Percentiles rank a stretch among this genome's conserved stretches.
phyloP scores from a whole-genome alignment of 1,140 invertebrate species.

The Heliconius nattereri region DNA sequence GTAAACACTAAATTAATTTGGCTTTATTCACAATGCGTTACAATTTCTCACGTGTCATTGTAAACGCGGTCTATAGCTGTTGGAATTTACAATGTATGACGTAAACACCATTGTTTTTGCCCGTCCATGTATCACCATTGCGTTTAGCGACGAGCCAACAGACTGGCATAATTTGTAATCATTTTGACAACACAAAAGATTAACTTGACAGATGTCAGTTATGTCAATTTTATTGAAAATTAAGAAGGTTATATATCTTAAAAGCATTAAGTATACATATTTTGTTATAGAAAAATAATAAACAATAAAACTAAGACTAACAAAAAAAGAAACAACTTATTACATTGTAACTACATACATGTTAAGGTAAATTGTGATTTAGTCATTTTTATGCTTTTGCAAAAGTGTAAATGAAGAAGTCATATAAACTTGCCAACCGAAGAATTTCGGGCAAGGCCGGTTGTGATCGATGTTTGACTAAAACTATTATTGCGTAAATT shows the following conservation, averaged over 20 bases:
- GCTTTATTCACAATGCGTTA: slow-evolving; percentile 58
- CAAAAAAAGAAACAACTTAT: not conserved
- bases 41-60: slow-evolving; percentile 68
- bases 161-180: slow-evolving; percentile 37
- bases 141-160: slow-evolving; percentile 36
- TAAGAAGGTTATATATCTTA: not conserved
- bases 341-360: not conserved
- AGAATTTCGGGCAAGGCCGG: slow-evolving; percentile 75
- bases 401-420: slow-evolving; percentile 39
- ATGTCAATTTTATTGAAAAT: slow-evolving; percentile 22
- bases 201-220: slow-evolving; percentile 23
- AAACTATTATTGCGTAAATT: slow-evolving; percentile 60
- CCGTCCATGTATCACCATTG: slow-evolving; percentile 47
- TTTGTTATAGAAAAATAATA: not conserved
- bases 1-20: slow-evolving; percentile 41
- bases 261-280: not conserved
- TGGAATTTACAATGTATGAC: slow-evolving; percentile 59
- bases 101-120: slow-evolving; percentile 61
- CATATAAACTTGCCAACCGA: slow-evolving; percentile 49
- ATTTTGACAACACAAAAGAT: slow-evolving; percentile 46
- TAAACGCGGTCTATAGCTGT: slow-evolving; percentile 41
- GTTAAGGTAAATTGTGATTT: not conserved
- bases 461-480: slow-evolving; percentile 65
- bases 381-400: slow-evolving; percentile 27
- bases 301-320: not conserved